Evolutionary conservation across 2,113 vertebrate species (phyloP), one percentile per base, ranked within the genome.

Genomic region (Struthio camelus): DNA sequence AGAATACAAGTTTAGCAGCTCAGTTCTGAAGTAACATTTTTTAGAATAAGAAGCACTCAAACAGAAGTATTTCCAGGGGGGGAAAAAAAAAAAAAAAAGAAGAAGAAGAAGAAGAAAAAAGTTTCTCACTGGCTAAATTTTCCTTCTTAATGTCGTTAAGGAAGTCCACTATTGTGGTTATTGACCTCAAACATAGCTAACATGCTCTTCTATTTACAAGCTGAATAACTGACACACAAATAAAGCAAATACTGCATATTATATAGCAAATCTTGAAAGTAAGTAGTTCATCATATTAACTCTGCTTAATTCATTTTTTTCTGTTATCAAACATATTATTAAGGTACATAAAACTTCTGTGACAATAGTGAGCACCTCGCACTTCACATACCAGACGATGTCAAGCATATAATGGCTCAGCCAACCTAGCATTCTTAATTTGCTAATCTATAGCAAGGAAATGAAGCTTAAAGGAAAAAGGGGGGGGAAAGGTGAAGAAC

Each of bases 361-460:
- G 84, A 93, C 64, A 64, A 94, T 94, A 94, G 95, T 97, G 94
- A 97, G 78, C 83, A 89, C 91, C 90, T 91, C 93, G 96, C 92
- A 97, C 86, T 48, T 59, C 91, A 96, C 92, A 97, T 96, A 96
- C 97, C 97, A 95, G 80, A 95, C 76, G 79, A 95, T 90, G 89
- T 93, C 75, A 92, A 96, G 76, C 96, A 97, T 90, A 94, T 70
- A 97, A 96, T 32, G 90, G 86, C 85, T 94, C 87, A 93, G 70
- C 86, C 94, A 97, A 81, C 76, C 86, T 56, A 85, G 75, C 89
- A 93, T 80, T 90, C 87, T 72, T 95, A 48, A 96, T 91, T 86
- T 96, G 96, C 93, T 98, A 90, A 98, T 97, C 87, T 81, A 79
- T 77, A 94, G 81, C 94, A 96, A 96, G 90, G 97, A 80, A 97